Conservation (phyloP, 2,113 vertebrate species). For the Conger conger region DNA sequence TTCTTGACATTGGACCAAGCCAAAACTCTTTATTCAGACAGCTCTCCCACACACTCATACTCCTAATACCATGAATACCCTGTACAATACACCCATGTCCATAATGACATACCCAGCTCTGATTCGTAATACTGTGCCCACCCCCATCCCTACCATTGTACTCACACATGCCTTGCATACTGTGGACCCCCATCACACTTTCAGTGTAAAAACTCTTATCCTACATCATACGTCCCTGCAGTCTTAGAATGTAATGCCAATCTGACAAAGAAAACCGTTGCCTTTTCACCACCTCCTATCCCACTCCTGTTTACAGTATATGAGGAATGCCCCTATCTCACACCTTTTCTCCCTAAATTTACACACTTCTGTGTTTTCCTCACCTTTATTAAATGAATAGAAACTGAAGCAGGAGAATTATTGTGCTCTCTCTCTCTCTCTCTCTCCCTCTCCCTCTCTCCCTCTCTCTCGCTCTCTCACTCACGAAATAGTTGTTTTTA, state of each 20-base stretch:
- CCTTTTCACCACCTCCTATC: neutral
- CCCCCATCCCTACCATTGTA: too few species aligned
- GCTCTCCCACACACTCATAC: too few species aligned
- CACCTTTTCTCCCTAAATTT: neutral
- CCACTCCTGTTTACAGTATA: neutral
- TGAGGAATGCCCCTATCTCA: neutral
- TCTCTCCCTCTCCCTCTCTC: constrained; percentile 5
- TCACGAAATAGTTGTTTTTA: neutral
- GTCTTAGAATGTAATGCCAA: neutral
- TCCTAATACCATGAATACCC: too few species aligned
- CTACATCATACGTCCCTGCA: neutral
- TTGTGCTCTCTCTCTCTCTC: constrained; percentile 46
- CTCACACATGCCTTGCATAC: too few species aligned
- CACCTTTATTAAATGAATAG: neutral
- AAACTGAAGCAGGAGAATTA: constrained; percentile 46
- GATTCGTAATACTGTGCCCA: too few species aligned
- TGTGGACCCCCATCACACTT: too few species aligned
- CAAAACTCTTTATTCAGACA: too few species aligned
- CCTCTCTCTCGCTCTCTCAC: neutral
- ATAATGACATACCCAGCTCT: too few species aligned
- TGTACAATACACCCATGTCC: too few species aligned
- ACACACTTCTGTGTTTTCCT: neutral
- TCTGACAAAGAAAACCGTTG: neutral
- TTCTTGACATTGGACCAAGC: too few species aligned
- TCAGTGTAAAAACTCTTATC: too few species aligned